Percentiles rank a stretch among this genome's conserved stretches.
Evolutionary conservation across 2,888 invertebrate species (phyloP).

Genomic region (Pelosia muscerda): DNA sequence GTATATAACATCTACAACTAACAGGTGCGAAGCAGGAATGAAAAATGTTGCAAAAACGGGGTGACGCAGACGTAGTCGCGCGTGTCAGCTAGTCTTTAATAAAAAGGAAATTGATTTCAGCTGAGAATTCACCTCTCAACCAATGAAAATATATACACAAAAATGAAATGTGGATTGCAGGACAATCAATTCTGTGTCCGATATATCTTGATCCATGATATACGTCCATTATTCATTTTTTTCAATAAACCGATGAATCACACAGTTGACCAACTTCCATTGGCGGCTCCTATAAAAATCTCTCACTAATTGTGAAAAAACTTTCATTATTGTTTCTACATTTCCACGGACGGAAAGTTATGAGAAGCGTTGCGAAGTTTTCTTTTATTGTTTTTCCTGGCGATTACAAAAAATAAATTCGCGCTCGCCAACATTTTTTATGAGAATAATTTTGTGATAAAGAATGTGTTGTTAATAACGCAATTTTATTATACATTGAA

Average conservation of each 20-base stretch:
- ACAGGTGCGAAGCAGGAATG: too few relatives aligned
- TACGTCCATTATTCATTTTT: conserved; percentile 27
- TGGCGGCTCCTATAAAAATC: conserved; percentile 54
- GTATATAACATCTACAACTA: too few relatives aligned
- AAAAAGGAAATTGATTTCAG: neutral
- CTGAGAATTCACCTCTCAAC: conserved; percentile 25
- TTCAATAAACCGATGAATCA: conserved; percentile 22
- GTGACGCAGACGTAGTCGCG: too few relatives aligned
- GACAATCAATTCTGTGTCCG: conserved; percentile 26
- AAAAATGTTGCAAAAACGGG: too few relatives aligned
- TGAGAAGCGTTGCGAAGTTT: conserved; percentile 50
- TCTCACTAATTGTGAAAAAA: conserved; percentile 68
- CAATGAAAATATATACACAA: neutral
- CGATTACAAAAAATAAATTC: conserved; percentile 15
- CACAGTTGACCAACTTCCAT: conserved; percentile 46
- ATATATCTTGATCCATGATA: conserved; percentile 28
- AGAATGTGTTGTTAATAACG: neutral
- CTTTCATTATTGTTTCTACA: conserved; percentile 69
- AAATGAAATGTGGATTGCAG: neutral
- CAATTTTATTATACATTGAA: conserved; percentile 5
- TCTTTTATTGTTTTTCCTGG: conserved; percentile 23
- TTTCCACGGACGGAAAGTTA: conserved; percentile 56
- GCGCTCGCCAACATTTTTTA: conserved; percentile 11
- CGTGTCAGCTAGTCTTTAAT: too few relatives aligned
- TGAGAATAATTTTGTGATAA: conserved; percentile 19